Conservation (phyloP, 2,113 vertebrate genomes). For the Kobus ellipsiprymnus region DNA sequence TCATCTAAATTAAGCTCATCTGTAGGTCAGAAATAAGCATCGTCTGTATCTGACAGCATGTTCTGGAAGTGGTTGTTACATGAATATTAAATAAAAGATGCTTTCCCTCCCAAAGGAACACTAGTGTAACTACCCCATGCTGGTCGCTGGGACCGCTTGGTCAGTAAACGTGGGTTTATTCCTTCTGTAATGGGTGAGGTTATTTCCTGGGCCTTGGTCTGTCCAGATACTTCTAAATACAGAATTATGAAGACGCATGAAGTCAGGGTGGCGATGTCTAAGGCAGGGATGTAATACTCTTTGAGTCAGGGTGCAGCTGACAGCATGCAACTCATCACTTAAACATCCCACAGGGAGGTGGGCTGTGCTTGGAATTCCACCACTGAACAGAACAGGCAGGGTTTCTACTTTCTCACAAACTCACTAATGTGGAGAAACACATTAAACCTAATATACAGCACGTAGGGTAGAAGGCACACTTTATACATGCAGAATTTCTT, state of each 20-base stretch:
- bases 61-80: not conserved
- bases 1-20: not conserved
- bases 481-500: not conserved
- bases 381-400: fast-evolving
- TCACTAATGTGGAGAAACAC: fast-evolving
- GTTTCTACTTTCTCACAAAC: not conserved
- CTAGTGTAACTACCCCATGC: fast-evolving
- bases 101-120: not conserved
- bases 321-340: not conserved
- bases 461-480: fast-evolving
- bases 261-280: not conserved
- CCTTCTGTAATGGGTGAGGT: not conserved
- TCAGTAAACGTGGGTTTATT: not conserved
- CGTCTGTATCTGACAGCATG: not conserved
- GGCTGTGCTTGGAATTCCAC: too few species aligned
- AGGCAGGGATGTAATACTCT: not conserved
- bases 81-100: not conserved
- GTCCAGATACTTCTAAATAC: not conserved
- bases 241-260: not conserved
- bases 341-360: not conserved
- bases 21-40: not conserved
- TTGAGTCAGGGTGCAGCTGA: not conserved
- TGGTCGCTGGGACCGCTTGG: not conserved
- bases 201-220: not conserved
- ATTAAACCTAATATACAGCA: fast-evolving